Base-by-base conservation (phyloP, 2,888 invertebrate species). In the Cataglyphis albicans region DNA sequence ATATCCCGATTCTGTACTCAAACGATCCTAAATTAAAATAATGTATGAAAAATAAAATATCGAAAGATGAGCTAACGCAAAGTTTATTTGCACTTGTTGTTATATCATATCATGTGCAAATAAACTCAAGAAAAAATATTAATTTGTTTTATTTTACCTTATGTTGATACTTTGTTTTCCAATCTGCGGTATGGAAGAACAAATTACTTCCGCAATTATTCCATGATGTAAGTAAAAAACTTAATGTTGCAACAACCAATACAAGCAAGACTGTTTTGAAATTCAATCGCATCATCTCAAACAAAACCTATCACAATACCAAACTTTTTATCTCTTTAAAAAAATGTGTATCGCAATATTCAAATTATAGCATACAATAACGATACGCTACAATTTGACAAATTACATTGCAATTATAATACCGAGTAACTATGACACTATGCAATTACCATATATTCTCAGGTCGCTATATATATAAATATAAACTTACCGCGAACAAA, bases 261-360 rank as follows among this genome's bases (percentile, higher is more conserved):
- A 94, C 76, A 72, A 97, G 95, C 88, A 98, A 95, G 87, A 97
- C 96, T 92, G 97, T 95, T 95, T 98, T 98, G 94, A 98, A 95
- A 95, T 98, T 98, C 92, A 98, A 95, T 90, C 98, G 96, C 96
- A 97, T 96, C 96, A 97, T 97, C 95, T 97, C 96, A 93, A 95
- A 95, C 91, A 95, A 67, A 38, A 95, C 93, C 94, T 94, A 68
- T 80, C 41, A 10, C 1, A 52, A 21, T 35, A 72, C 1, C 3
- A 72, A 35, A 5, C n/a, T 44, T 7, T 21, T 57, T 38, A 76
- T 35, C 15, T 67, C 12, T 68, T 15, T 21, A 3, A 41, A 68
- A 41, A 64, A 2, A 29, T 76, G n/a, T 59, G 6, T 7, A 59
- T 44, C 1, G 18, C 5, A 9, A 29, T 55, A 67, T 55, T 65